phyloP scores from a whole-genome alignment of 2,797 vertebrate species.

The Dallia pectoralis region DNA sequence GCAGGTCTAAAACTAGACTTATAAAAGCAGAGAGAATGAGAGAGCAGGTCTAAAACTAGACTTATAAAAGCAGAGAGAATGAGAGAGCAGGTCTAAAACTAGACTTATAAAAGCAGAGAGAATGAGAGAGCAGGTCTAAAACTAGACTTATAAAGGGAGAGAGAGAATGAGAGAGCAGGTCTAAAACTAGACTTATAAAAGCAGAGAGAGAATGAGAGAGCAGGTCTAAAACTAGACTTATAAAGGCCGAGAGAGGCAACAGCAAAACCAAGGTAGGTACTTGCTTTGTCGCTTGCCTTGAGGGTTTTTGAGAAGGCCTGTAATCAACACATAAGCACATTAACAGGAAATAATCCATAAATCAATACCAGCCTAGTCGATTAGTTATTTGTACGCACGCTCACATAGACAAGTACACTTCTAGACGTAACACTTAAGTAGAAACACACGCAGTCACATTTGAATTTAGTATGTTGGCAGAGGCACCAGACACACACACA shows the following conservation, averaged over 20 bases:
- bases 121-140: background rate
- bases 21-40: background rate
- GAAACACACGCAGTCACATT: background rate
- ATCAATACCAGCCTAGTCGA: slow-evolving; percentile 25
- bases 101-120: background rate
- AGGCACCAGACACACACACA: background rate
- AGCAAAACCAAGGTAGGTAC: background rate
- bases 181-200: too few species aligned
- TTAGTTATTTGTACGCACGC: background rate
- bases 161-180: background rate
- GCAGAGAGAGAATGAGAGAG: background rate
- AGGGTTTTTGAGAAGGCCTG: slow-evolving; percentile 30
- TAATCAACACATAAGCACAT: slow-evolving; percentile 31
- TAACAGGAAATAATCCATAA: slow-evolving; percentile 24
- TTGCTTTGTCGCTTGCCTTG: slow-evolving; percentile 5
- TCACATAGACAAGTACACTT: background rate
- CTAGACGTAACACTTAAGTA: background rate
- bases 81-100: too few species aligned
- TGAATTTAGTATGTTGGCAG: background rate
- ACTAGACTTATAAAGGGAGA: too few species aligned
- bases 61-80: too few species aligned
- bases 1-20: too few species aligned
- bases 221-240: too few species aligned
- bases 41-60: background rate
- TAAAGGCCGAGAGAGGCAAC: background rate